Percentiles rank a stretch among this genome's conserved stretches.
Evolutionary conservation across 2,888 invertebrate genomes (phyloP).

Genomic region (Troides aeacus): DNA sequence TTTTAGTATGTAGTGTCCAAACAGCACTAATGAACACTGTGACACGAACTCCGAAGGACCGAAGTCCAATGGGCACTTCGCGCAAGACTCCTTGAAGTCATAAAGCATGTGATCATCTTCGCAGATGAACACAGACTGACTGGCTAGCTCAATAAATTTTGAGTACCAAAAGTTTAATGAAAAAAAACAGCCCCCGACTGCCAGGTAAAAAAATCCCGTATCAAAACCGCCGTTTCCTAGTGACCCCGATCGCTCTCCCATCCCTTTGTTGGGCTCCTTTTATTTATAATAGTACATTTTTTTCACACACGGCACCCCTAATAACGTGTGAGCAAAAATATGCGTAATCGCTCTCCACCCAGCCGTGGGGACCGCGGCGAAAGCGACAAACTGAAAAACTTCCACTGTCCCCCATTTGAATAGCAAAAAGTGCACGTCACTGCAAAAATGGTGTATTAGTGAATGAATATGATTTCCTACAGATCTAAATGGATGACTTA

Average conservation of each 20-base stretch:
- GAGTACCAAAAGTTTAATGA: slow-evolving; percentile 59
- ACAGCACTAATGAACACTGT: slow-evolving; percentile 31
- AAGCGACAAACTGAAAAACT: slow-evolving; percentile 67
- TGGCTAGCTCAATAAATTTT: slow-evolving; percentile 70
- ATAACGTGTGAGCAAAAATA: slow-evolving; percentile 76
- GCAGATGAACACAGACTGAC: slow-evolving; percentile 79
- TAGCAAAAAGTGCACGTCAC: slow-evolving; percentile 79
- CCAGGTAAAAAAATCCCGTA: slow-evolving; percentile 78
- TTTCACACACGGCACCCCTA: slow-evolving; percentile 79
- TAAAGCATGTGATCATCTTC: slow-evolving; percentile 78
- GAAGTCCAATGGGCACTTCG: slow-evolving; percentile 62
- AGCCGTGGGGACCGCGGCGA: slow-evolving; percentile 44
- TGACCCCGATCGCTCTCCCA: slow-evolving; percentile 79
- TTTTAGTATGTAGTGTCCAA: slow-evolving; percentile 35
- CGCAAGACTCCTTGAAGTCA: slow-evolving; percentile 49
- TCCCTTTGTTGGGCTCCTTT: slow-evolving; percentile 75
- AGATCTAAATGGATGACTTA: slow-evolving; percentile 76
- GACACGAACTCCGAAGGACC: slow-evolving; percentile 35
- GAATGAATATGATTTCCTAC: slow-evolving; percentile 76
- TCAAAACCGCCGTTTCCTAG: slow-evolving; percentile 80
- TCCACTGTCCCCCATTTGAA: slow-evolving; percentile 77
- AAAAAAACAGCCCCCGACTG: slow-evolving; percentile 65
- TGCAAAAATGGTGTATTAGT: slow-evolving; percentile 72
- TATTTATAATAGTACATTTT: slow-evolving; percentile 79
- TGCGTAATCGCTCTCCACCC: slow-evolving; percentile 67